Base-by-base conservation (phyloP, 2,113 vertebrate species). In the Myrmecophaga tridactyla region DNA sequence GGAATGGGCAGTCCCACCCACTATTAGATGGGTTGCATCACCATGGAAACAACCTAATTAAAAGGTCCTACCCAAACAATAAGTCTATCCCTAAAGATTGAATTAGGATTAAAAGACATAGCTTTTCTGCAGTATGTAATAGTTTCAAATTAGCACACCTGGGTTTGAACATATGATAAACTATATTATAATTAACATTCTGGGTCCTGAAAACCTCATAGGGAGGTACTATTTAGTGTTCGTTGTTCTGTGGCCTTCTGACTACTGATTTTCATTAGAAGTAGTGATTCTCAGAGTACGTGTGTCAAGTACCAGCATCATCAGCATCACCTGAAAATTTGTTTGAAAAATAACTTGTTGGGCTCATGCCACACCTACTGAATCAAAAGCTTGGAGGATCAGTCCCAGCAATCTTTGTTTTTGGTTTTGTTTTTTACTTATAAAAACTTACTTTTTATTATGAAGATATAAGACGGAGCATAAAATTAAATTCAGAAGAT, bases 111-210 rank as follows among this genome's bases (percentile, higher is more conserved):
- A n/a, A n/a, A n/a, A n/a, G n/a, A n/a, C n/a, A n/a, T n/a, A n/a
- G n/a, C n/a, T n/a, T n/a, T n/a, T n/a, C n/a, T n/a, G n/a, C n/a
- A n/a, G n/a, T n/a, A n/a, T n/a, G n/a, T n/a, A n/a, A n/a, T n/a
- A n/a, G n/a, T n/a, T n/a, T n/a, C n/a, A n/a, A n/a, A n/a, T n/a
- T n/a, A n/a, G n/a, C n/a, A n/a, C n/a, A n/a, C n/a, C n/a, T n/a
- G n/a, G n/a, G n/a, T n/a, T n/a, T n/a, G 27, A 97, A 25, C 75
- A 90, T 31, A 7, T 90, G 29, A 84, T 89, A 90, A 93, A 84
- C 34, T 67, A n/a, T n/a, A n/a, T n/a, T 89, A 1, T 69, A 70
- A 87, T 29, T 77, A 86, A 83, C 78, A 23, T 65, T 78, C 21
- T 58, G 0, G 89, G 41, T 95, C 56, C 41, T 70, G 1, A 51